Conservation (phyloP, 2,888 invertebrate genomes). For the Microdon myrmicae region DNA sequence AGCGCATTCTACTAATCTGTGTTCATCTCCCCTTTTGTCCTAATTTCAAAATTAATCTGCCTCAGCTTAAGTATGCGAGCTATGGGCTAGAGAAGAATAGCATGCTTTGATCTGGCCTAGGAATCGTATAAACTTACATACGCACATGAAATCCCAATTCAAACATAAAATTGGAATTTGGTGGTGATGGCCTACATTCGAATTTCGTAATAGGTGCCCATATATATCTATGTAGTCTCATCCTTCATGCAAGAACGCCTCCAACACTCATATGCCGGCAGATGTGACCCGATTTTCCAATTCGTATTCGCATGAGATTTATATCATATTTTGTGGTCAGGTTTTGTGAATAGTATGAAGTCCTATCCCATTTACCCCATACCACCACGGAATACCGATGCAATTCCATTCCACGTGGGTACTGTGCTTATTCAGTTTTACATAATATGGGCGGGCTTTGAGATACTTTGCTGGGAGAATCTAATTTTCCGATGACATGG, state of each 20-base stretch:
- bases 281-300: slow-evolving; percentile 48
- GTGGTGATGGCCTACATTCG: slow-evolving; percentile 43
- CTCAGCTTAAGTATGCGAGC: slow-evolving; percentile 1
- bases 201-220: slow-evolving; percentile 41
- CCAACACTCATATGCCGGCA: slow-evolving; percentile 46
- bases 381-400: slow-evolving; percentile 10
- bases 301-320: slow-evolving; percentile 46
- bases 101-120: too few relatives aligned
- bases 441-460: slow-evolving; percentile 34
- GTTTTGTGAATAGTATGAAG: slow-evolving; percentile 37
- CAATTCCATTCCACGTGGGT: not conserved
- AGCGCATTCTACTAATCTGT: not conserved
- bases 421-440: slow-evolving; percentile 18
- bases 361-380: too few relatives aligned
- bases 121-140: slow-evolving; percentile 3
- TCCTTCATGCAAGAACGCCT: slow-evolving; percentile 38
- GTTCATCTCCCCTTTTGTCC: slow-evolving; percentile 37
- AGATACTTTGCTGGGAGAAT: slow-evolving; percentile 29
- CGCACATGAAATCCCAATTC: slow-evolving; percentile 37
- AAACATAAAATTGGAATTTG: slow-evolving; percentile 40
- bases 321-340: slow-evolving; percentile 50
- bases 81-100: too few relatives aligned
- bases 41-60: slow-evolving; percentile 51
- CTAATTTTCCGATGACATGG: slow-evolving; percentile 45
- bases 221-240: slow-evolving; percentile 6